Evolutionary conservation across 2,888 invertebrate genomes (phyloP).

Genomic region (Orgyia antiqua): DNA sequence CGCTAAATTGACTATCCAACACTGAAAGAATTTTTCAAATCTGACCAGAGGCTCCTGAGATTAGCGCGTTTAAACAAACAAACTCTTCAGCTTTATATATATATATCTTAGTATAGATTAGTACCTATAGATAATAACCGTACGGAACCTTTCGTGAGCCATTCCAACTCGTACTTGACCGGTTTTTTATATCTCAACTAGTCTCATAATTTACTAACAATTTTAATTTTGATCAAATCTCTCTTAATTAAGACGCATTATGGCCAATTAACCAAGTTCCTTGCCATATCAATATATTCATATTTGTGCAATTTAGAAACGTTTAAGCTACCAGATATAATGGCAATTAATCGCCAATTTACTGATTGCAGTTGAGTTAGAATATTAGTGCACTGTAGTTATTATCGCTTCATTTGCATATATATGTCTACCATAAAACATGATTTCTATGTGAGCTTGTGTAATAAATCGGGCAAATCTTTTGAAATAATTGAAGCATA

Average conservation of each 20-base stretch:
- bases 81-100: too few relatives aligned
- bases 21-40: too few relatives aligned
- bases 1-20: too few relatives aligned
- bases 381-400: neutral
- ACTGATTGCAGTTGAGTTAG: slow-evolving; percentile 4
- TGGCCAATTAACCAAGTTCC: slow-evolving; percentile 3
- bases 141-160: too few relatives aligned
- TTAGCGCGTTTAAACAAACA: too few relatives aligned
- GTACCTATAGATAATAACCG: too few relatives aligned
- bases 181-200: too few relatives aligned
- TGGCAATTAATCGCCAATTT: slow-evolving; percentile 3
- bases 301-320: slow-evolving; percentile 1
- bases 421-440: slow-evolving; percentile 1
- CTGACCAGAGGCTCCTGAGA: too few relatives aligned
- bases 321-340: slow-evolving; percentile 4
- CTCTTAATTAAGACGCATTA: slow-evolving; percentile 2
- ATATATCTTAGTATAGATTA: too few relatives aligned
- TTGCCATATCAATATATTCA: slow-evolving; percentile 1
- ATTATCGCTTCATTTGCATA: neutral
- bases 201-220: slow-evolving; percentile 1
- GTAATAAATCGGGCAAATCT: slow-evolving; percentile 10
- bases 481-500: slow-evolving; percentile 10
- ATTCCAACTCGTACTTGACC: too few relatives aligned
- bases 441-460: slow-evolving; percentile 6
- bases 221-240: slow-evolving; percentile 1